These are phyloP conservation scores for Macrotrachela quadricornifera DNA, from an alignment of 1,140 invertebrate species.

Conservation along the genomic window DNA sequence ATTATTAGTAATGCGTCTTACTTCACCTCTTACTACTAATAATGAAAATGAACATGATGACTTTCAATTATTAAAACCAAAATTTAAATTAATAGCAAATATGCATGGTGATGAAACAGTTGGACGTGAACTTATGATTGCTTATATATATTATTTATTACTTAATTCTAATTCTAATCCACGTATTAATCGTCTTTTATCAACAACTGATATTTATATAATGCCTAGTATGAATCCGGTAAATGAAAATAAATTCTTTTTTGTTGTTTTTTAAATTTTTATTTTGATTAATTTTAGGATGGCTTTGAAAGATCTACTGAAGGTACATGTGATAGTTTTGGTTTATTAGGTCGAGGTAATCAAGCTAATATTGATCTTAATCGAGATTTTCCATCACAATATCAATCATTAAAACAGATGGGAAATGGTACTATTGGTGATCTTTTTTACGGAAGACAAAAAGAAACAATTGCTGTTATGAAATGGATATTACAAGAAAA, in stretches of 20 bases:
- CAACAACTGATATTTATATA: conserved; percentile 59
- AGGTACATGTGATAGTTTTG: conserved; percentile 28
- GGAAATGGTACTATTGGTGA: conserved; percentile 37
- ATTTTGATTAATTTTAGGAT: conserved; percentile 70
- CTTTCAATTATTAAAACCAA: conserved; percentile 24
- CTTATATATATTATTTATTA: conserved; percentile 32
- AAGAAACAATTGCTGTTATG: conserved; percentile 74
- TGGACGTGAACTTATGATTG: conserved; percentile 56
- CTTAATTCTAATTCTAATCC: conserved; percentile 47
- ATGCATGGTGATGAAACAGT: conserved; percentile 79
- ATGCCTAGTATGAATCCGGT: conserved; percentile 66
- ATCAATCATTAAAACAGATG: too few relatives aligned
- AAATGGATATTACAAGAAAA: conserved; percentile 60
- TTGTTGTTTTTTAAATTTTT: conserved; percentile 34
- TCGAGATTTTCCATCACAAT: conserved; percentile 69
- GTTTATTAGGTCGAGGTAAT: conserved; percentile 48
- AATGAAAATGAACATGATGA: neutral
- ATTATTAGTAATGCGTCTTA: neutral
- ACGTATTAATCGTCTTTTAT: conserved; percentile 39
- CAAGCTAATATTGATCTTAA: conserved; percentile 66
- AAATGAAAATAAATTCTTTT: too few relatives aligned
- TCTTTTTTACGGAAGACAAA: conserved; percentile 47
- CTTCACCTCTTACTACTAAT: neutral
- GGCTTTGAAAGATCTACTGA: conserved; percentile 56
- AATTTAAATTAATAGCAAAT: conserved; percentile 69